Conservation (phyloP, 2,797 vertebrate species). For the Alca torda region DNA sequence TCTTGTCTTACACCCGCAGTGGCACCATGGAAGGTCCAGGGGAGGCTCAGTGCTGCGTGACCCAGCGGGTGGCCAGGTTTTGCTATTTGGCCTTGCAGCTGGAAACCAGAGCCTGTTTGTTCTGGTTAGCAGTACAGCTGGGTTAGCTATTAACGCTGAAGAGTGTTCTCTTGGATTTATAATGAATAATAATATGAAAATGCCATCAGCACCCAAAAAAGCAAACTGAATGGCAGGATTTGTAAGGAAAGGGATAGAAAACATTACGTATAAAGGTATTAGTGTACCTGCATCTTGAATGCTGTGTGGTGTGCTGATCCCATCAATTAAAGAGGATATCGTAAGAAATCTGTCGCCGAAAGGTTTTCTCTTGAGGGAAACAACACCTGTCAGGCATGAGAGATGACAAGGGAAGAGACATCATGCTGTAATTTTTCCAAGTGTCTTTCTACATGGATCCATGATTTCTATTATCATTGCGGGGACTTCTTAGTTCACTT, state of each 20-base stretch:
- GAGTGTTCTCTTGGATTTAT: background rate
- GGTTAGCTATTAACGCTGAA: background rate
- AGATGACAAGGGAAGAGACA: background rate
- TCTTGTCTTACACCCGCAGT: background rate
- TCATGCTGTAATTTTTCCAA: background rate
- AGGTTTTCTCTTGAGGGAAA: background rate
- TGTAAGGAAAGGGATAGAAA: background rate
- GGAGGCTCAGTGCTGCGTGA: background rate
- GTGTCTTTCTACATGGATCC: background rate
- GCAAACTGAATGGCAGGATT: background rate
- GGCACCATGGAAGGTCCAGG: background rate
- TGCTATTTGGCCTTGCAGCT: background rate
- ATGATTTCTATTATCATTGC: background rate
- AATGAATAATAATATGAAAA: background rate
- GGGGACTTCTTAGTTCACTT: background rate
- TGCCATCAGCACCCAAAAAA: background rate
- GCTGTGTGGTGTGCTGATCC: background rate
- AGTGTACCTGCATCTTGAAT: background rate
- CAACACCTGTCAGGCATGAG: background rate
- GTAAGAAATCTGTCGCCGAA: background rate
- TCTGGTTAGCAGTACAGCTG: background rate
- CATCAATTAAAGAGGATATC: background rate
- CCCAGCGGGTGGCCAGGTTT: background rate
- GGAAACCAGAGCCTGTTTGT: background rate
- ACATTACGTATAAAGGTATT: background rate